Base-by-base conservation (phyloP, 2,888 invertebrate species). In the Xanthorhoe designata region DNA sequence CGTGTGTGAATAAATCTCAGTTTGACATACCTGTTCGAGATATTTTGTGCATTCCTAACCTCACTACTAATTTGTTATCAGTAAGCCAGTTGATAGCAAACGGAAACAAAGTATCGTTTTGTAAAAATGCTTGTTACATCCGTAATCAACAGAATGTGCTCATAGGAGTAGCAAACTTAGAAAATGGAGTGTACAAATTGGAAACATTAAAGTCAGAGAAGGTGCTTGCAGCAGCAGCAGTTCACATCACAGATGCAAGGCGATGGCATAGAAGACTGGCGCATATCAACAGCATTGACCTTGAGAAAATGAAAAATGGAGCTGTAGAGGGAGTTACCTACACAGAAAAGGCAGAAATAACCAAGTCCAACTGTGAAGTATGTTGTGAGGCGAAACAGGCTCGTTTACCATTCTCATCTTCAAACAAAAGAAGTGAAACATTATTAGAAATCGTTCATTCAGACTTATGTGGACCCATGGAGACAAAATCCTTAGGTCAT, bases 191-290 rank as follows among this genome's bases (percentile, higher is more conserved):
- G 1, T 74, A 72, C 32, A 74, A 65, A 55, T 3, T 72, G 4
- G 64, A 63, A 13, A 49, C 24, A 13, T 24, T 13, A 15, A 45
- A 56, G 29, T 24, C 29, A n/a, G n/a, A n/a, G 19, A 24, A 24
- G 0, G 13, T n/a, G 45, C 15, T 24, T 2, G 19, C 42, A 56
- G 13, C 24, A n/a, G 19, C 24, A 13, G 74, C 55, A 49, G 29
- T 24, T 15, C 18, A 24, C 17, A n/a, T 7, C 1, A 5, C n/a
- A 24, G 66, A 63, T 68, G 35, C 35, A 35, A 35, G 73, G 42
- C 54, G 67, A 32, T 77, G 75, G 74, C 74, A 78, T 66, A 35
- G 75, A 32, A 64, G 77, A 8, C 45, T 78, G 7, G 75, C 73
- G 38, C 75, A 74, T 64, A 64, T 75, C n/a, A 77, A 77, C 59